Percentiles rank a stretch among this genome's conserved stretches.
Conservation (phyloP, 1,140 invertebrate species). For the Penaeus chinensis region DNA sequence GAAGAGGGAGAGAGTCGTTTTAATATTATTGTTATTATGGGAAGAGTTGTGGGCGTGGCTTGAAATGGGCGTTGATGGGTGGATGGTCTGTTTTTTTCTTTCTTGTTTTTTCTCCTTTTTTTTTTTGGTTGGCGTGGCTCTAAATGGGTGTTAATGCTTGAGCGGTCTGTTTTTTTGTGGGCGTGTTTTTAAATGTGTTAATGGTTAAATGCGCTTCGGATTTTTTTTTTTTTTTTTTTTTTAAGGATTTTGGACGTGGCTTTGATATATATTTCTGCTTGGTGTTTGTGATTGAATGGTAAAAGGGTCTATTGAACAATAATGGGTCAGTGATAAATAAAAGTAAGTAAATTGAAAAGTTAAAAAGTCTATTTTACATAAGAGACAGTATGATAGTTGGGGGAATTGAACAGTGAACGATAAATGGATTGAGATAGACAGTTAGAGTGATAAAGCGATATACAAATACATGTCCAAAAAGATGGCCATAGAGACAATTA, state of each 20-base stretch:
- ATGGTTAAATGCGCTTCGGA: too few species aligned
- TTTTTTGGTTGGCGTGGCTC: conserved; percentile 3
- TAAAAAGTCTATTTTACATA: too few species aligned
- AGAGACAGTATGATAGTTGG: too few species aligned
- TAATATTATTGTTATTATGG: not conserved
- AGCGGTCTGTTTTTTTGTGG: not conserved
- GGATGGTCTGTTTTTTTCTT: not conserved
- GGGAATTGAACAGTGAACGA: too few species aligned
- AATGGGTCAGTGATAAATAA: too few species aligned
- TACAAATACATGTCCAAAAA: not conserved
- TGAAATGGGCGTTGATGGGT: not conserved
- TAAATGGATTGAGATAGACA: too few species aligned
- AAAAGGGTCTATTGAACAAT: too few species aligned
- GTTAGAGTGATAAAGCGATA: not conserved
- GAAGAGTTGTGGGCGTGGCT: not conserved
- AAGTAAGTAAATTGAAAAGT: too few species aligned
- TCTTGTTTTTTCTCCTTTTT: not conserved
- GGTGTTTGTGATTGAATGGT: too few species aligned
- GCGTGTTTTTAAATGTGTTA: conserved; percentile 29
- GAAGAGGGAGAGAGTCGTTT: not conserved
- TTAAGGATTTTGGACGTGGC: not conserved
- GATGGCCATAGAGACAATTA: too few species aligned
- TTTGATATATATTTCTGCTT: too few species aligned
- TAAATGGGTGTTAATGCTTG: not conserved
- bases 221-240: not conserved